Base-by-base conservation (phyloP, 2,797 vertebrate species). In the Anas bahamensis region DNA sequence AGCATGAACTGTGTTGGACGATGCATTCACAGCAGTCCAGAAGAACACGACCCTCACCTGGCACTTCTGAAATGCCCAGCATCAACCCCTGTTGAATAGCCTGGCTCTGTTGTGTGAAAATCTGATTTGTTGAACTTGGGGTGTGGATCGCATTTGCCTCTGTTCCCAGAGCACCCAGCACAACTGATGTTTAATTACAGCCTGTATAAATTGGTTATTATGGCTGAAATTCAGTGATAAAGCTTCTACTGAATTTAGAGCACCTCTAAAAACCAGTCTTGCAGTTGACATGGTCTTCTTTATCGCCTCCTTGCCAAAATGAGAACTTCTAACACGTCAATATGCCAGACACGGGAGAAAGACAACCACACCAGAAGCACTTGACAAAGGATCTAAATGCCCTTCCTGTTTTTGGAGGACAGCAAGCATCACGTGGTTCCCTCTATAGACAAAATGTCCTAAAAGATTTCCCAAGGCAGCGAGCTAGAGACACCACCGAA, bases 351-450 rank as follows among this genome's bases (percentile, higher is more conserved):
- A 80, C 4, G 13, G 72, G 57, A 61, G 52, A 93, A 78, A 78
- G 42, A 75, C 48, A 50, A 73, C 60, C 37, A 66, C 57, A 57
- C 8, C 81, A 41, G 50, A 59, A 92, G 60, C 2, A 2, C 24
- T 50, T 73, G 56, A 89, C 60, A 83, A 85, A 77, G 44, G 31
- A 83, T 42, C 69, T 89, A 86, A 87, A 70, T 46, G 56, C 11
- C 52, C 56, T 83, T 72, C 81, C 89, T 89, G 70, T 44, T 90
- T 89, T 35, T 78, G 41, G 31, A 92, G 87, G 83, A 78, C 76
- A 86, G 64, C 90, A 44, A 82, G 63, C 29, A 83, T n/a, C 79
- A 81, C 14, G 7, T 89, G 26, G 18, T 35, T 73, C 37, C 26
- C 33, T 73, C 41, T 50, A 44, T 77, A 83, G 44, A 90, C 73